Evolutionary conservation across 1,140 invertebrate genomes (phyloP), one percentile per base, ranked within the genome.

Genomic region (Pectinophora gossypiella): DNA sequence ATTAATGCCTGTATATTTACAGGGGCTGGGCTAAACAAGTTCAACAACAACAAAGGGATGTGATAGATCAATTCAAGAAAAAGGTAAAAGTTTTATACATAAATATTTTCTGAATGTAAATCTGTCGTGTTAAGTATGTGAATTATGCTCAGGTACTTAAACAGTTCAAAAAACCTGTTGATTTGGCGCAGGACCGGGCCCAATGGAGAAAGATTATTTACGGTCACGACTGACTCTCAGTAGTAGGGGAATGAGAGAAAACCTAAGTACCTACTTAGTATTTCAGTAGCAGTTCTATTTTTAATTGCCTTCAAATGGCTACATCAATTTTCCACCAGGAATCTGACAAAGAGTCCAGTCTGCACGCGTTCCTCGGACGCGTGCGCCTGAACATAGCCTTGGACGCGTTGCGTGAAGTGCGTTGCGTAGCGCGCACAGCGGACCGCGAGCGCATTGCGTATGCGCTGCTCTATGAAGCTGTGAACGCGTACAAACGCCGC

Each of bases 21-120:
- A 82, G 77, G 9, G 74, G 77, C 3, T 85, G 81, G 81, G 65
- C 64, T 3, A 70, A 61, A 49, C 72, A 78, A 51, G 69, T 85
- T 42, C 67, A 67, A 54, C 55, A 32, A 36, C 68, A 73, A 46
- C 81, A 83, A 58, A 61, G 72, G 56, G 60, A 66, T n/a, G 59
- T 81, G 0, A 19, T 77, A 9, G 51, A 66, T 45, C 68, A 48
- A 21, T 61, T 60, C 36, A 57, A 58, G 32, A 70, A 70, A 45
- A 67, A 65, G 68, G 78, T 80, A 68, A 45, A 19, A 54, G 32
- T 23, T 10, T 23, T 23, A 23, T 23, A n/a, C n/a, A n/a, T n/a
- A n/a, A n/a, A n/a, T n/a, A n/a, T n/a, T n/a, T n/a, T n/a, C n/a
- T n/a, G n/a, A n/a, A n/a, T n/a, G n/a, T n/a, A n/a, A n/a, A n/a